Base-by-base conservation (phyloP, 1,140 invertebrate species). In the Sarcophaga bullata region DNA sequence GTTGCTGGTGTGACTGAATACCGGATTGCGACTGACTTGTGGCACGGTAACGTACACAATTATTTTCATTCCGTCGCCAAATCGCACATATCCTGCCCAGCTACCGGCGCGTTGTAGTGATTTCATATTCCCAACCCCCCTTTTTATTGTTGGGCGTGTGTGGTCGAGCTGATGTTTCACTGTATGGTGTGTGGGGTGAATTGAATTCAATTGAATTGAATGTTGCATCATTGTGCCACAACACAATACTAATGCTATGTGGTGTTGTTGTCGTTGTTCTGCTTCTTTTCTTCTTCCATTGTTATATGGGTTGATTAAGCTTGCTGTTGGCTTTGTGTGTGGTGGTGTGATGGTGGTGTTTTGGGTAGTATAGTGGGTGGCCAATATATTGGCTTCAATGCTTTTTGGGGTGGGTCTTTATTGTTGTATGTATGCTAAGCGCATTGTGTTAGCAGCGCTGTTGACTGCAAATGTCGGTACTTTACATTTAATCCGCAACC, bases 31-130 rank as follows among this genome's bases (percentile, higher is more conserved):
- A 87, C 88, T 86, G 88, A 89, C 87, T 88, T 89, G 88, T 87
- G 87, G 88, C 87, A 88, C 88, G 88, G 88, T 84, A 89, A 86
- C 85, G 88, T 89, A 89, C n/a, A 89, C 88, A 89, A 89, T 89
- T 89, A 88, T 89, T 89, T 89, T 88, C 88, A 89, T 89, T 89
- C 88, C 88, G 88, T 89, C 88, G 87, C 85, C 88, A 89, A 89
- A 89, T 89, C 88, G 87, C 88, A 87, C 88, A 89, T 89, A 89
- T 89, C 88, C 88, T 89, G 87, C 86, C 86, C 82, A 82, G 83
- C 84, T 85, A 84, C 84, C 84, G 83, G 82, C 68, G 73, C 82
- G 50, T 80, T 25, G 81, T 73, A 78, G 75, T 78, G 80, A 80
- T 80, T 80, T 58, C 52, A 80, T 68, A 58, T 80, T 80, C 62